Conservation (phyloP, 37 sponge, comb jelly and placozoan species). For the Diacarnus erythraeanus region DNA sequence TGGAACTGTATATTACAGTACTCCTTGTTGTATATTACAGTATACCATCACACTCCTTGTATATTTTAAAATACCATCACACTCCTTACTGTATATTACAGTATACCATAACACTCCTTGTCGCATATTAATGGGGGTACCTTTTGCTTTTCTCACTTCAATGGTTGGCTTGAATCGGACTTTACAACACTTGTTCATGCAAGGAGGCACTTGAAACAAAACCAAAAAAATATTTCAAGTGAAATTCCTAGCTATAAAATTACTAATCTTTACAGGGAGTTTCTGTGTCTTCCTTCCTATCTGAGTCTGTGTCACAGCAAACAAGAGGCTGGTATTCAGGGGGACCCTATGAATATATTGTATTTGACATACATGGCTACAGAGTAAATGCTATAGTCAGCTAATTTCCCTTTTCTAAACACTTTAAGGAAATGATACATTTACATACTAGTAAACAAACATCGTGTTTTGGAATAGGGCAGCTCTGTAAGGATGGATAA, state of each 20-base stretch:
- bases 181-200: slow-evolving; percentile 39
- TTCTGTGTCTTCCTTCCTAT: background rate
- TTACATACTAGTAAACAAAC: slow-evolving; percentile 17
- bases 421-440: too few species aligned
- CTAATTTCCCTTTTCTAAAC: too few species aligned
- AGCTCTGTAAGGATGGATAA: too few species aligned
- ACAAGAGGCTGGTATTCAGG: slow-evolving; percentile 49
- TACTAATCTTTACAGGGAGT: slow-evolving; percentile 1
- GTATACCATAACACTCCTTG: too few species aligned
- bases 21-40: too few species aligned
- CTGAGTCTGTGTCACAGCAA: slow-evolving; percentile 6
- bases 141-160: slow-evolving; percentile 55
- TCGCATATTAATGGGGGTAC: too few species aligned
- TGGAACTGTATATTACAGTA: too few species aligned
- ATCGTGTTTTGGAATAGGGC: slow-evolving; percentile 6
- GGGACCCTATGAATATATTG: slow-evolving; percentile 43
- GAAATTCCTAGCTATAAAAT: background rate
- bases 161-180: slow-evolving; percentile 56
- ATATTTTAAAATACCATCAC: too few species aligned
- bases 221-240: background rate
- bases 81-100: too few species aligned
- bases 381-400: too few species aligned
- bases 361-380: too few species aligned
- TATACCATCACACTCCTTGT: too few species aligned
- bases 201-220: slow-evolving; percentile 29